These are phyloP conservation scores for Microplitis deprimator DNA, from an alignment of 2,888 invertebrate genomes.

Conservation along the genomic window DNA sequence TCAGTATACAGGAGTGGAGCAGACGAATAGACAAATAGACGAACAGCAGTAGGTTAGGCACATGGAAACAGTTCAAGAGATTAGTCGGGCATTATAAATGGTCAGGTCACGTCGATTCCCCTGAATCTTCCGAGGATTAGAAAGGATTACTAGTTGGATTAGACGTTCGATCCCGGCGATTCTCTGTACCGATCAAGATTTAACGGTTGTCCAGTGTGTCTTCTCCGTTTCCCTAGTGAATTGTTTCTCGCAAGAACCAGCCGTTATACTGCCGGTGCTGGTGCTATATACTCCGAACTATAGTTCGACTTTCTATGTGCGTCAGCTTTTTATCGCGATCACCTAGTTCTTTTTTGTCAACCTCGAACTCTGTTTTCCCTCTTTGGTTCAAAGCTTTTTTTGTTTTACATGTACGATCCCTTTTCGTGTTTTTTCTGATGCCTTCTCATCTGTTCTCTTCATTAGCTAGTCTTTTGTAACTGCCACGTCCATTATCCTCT, in stretches of 20 bases:
- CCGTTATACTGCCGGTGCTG: background rate
- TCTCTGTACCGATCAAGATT: slow-evolving; percentile 58
- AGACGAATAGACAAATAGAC: slow-evolving; percentile 47
- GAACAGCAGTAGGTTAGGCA: slow-evolving; percentile 46
- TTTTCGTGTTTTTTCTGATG: background rate
- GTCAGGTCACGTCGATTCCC: slow-evolving; percentile 54
- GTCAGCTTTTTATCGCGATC: background rate
- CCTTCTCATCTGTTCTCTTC: slow-evolving; percentile 6
- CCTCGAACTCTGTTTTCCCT: background rate
- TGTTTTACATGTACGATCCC: background rate
- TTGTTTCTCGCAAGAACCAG: slow-evolving; percentile 8
- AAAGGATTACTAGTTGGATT: slow-evolving; percentile 62
- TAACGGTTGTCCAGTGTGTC: slow-evolving; percentile 49
- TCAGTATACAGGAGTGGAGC: slow-evolving; percentile 9
- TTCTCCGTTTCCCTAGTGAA: slow-evolving; percentile 26
- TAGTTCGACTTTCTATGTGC: slow-evolving; percentile 7
- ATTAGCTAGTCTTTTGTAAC: background rate
- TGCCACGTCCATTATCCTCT: slow-evolving; percentile 13
- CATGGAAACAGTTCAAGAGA: slow-evolving; percentile 53
- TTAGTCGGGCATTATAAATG: slow-evolving; percentile 60
- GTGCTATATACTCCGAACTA: slow-evolving; percentile 13
- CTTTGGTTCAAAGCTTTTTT: background rate
- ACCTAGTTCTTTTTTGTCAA: slow-evolving; percentile 9
- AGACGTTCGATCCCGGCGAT: slow-evolving; percentile 58
- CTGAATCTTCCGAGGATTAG: slow-evolving; percentile 58